phyloP scores from a whole-genome alignment of 2,797 vertebrate species.

The Synanceia verrucosa region DNA sequence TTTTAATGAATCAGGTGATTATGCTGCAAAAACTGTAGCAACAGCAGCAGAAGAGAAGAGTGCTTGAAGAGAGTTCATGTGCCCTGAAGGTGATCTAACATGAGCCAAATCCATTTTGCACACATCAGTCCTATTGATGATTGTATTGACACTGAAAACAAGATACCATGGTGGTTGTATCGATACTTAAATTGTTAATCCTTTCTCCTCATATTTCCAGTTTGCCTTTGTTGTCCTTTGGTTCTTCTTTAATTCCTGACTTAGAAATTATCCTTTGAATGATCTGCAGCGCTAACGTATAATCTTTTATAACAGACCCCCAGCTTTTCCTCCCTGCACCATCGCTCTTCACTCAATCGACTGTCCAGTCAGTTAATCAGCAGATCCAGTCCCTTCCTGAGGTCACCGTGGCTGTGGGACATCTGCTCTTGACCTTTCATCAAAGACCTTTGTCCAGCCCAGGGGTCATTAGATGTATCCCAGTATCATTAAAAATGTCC shows the following conservation, averaged over 20 bases:
- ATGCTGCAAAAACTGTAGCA: background rate
- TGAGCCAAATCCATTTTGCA: background rate
- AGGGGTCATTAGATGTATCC: conserved; percentile 65
- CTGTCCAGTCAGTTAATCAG: conserved; percentile 56
- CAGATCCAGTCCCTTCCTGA: conserved; percentile 24
- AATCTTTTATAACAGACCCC: conserved; percentile 41
- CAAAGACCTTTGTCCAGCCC: conserved; percentile 32
- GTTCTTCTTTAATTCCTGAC: conserved; percentile 2
- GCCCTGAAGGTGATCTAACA: background rate
- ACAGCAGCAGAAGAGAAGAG: background rate
- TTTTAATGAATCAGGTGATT: background rate
- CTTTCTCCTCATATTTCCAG: background rate
- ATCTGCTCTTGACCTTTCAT: conserved; percentile 71
- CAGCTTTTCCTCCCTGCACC: background rate
- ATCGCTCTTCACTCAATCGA: conserved; percentile 15
- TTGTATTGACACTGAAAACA: background rate
- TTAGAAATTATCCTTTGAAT: conserved; percentile 8
- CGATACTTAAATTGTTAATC: background rate
- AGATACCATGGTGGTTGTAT: background rate
- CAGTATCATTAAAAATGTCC: conserved; percentile 56
- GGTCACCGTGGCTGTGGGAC: conserved; percentile 39
- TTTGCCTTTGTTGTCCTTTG: background rate
- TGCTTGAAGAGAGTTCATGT: background rate
- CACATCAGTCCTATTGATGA: background rate
- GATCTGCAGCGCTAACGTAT: conserved; percentile 19